Base-by-base conservation (phyloP, 2,113 vertebrate species). In the Platysteira castanea region DNA sequence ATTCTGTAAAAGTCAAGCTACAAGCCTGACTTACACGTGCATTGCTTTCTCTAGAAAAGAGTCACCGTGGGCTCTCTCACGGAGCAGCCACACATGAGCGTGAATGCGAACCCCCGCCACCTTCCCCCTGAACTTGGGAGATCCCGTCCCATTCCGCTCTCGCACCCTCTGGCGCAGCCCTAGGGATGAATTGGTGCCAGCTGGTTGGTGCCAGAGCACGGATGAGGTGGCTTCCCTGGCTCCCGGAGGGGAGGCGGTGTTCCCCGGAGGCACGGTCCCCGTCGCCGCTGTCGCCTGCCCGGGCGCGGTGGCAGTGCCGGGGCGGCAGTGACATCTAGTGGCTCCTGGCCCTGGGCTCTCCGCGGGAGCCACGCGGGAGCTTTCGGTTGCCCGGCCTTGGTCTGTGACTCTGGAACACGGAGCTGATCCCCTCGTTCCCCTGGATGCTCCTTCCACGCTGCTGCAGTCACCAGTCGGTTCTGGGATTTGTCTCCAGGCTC, bases 291-390 rank as follows among this genome's bases (percentile, higher is more conserved):
- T 59, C 21, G 17, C 13, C 8, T 4, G 67, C 90, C 1, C 53
- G 33, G 75, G 52, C 26, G 4, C 44, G 14, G 87, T 42, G 85
- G 75, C 84, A 96, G 93, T 6, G 33, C 89, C 46, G 85, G 53
- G 71, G 19, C 87, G 71, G 95, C 83, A 96, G 95, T 95, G 97
- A 96, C 97, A 97, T 92, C 97, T 98, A 97, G 97, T 93, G 97
- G 97, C 85, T 78, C 23, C 50, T 5, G 50, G 57, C 86, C 87
- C 39, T 20, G 89, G 65, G 84, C 79, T 82, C 60, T 44, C 31
- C 23, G 50, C 7, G 1, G 31, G 9, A 79, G 74, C 76, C 39
- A 7, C 4, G 1, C 28, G 15, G 17, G 3, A 5, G 7, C 76
- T 18, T 9, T 60, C 52, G 2, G 11, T 8, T 28, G 82, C 61